phyloP scores from a whole-genome alignment of 2,888 invertebrate genomes.

The Craniophora ligustri region DNA sequence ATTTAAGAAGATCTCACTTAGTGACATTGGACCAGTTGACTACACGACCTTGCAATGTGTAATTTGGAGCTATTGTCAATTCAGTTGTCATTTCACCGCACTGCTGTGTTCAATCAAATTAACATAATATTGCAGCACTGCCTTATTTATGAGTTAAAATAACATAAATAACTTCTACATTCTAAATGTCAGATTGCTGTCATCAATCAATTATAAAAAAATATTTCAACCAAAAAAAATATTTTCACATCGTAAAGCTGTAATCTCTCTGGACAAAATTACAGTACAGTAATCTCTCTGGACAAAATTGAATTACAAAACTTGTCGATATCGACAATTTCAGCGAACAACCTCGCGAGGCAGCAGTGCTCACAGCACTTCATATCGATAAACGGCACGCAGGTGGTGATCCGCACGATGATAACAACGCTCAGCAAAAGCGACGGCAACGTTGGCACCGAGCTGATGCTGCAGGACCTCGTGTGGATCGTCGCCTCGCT shows the following conservation, averaged over 20 bases:
- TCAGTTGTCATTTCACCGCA: conserved; percentile 64
- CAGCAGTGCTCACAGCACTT: conserved; percentile 87
- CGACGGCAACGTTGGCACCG: conserved; percentile 83
- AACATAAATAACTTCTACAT: conserved; percentile 14
- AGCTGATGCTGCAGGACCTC: conserved; percentile 88
- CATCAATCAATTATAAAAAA: too few relatives aligned
- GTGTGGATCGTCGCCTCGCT: conserved; percentile 90
- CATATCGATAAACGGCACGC: conserved; percentile 87
- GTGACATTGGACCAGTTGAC: conserved; percentile 76
- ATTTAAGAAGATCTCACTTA: conserved; percentile 75
- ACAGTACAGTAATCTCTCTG: conserved; percentile 18
- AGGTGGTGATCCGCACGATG: conserved; percentile 87
- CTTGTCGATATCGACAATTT: conserved; percentile 66
- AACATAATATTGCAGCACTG: conserved; percentile 57
- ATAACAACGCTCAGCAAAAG: conserved; percentile 85
- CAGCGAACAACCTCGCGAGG: conserved; percentile 86
- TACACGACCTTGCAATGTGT: conserved; percentile 67
- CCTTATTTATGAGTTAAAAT: conserved; percentile 32
- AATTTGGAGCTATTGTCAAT: conserved; percentile 67
- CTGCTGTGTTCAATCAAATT: conserved; percentile 63
- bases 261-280: conserved; percentile 15
- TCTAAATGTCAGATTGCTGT: conserved; percentile 12
- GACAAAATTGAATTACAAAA: conserved; percentile 42
- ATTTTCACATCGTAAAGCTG: neutral
- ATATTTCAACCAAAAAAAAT: neutral